phyloP scores from a whole-genome alignment of 2,888 invertebrate species.

The Aspidiotus rigidus region DNA sequence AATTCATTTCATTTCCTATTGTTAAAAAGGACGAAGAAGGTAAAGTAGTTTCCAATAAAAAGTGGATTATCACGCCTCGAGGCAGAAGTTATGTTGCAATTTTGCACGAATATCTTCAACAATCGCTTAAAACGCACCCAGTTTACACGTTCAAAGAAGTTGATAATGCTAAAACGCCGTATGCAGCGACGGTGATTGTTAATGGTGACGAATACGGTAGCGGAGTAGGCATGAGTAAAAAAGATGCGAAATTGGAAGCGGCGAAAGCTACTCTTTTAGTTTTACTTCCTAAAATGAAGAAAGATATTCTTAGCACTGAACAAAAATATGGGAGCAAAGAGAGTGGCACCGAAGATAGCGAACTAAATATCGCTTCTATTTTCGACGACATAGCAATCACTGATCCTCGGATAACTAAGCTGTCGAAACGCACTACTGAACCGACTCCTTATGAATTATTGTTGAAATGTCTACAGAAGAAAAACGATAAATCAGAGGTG shows the following conservation, averaged over 20 bases:
- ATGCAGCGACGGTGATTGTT: constrained; percentile 86
- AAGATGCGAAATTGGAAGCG: constrained; percentile 90
- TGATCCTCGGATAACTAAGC: constrained; percentile 87
- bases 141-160: constrained; percentile 85
- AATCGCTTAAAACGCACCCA: constrained; percentile 87
- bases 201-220: constrained; percentile 87
- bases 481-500: constrained; percentile 83
- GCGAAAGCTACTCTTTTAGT: constrained; percentile 77
- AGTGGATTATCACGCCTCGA: constrained; percentile 96
- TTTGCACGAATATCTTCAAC: constrained; percentile 93
- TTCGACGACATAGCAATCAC: constrained; percentile 89
- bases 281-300: constrained; percentile 23
- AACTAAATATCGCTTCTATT: constrained; percentile 32
- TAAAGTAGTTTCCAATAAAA: constrained; percentile 44
- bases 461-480: constrained; percentile 82
- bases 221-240: constrained; percentile 90
- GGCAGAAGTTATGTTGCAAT: constrained; percentile 93
- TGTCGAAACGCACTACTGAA: constrained; percentile 93
- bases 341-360: constrained; percentile 17
- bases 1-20: constrained; percentile 12
- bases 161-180: constrained; percentile 86
- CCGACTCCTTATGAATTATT: constrained; percentile 90
- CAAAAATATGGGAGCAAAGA: constrained; percentile 19
- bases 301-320: constrained; percentile 8
- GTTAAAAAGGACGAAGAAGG: constrained; percentile 36